Evolutionary conservation across 1,140 invertebrate genomes (phyloP).

Genomic region (Helicoverpa armigera): DNA sequence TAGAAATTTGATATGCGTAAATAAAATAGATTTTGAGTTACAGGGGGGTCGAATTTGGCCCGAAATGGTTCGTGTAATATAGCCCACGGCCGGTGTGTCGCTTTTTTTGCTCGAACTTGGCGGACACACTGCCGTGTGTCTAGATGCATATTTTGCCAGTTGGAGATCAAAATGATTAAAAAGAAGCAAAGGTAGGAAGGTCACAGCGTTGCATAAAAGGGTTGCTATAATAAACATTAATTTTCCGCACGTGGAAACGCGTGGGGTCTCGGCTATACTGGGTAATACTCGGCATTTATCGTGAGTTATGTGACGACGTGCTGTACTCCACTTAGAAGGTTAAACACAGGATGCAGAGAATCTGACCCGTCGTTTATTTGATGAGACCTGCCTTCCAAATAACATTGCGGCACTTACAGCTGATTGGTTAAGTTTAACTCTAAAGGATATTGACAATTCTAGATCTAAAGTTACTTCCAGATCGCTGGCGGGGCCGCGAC

Average conservation of each 20-base stretch:
- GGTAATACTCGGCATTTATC: slow-evolving; percentile 19
- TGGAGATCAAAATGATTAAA: neutral
- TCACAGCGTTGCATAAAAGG: slow-evolving; percentile 25
- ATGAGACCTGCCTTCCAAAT: slow-evolving; percentile 2
- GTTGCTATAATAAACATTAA: slow-evolving; percentile 19
- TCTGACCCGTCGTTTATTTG: slow-evolving; percentile 21
- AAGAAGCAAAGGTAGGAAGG: slow-evolving; percentile 22
- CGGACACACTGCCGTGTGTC: too few relatives aligned
- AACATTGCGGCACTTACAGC: neutral
- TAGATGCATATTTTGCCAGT: neutral
- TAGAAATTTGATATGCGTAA: too few relatives aligned
- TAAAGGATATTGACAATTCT: neutral
- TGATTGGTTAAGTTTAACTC: slow-evolving; percentile 1
- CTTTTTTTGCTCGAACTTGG: too few relatives aligned
- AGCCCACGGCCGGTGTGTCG: too few relatives aligned
- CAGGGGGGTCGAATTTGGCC: too few relatives aligned
- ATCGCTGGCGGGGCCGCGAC: neutral
- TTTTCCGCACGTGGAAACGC: slow-evolving; percentile 27
- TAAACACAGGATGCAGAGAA: slow-evolving; percentile 19
- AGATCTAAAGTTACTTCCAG: neutral
- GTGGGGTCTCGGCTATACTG: slow-evolving; percentile 22
- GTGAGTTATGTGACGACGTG: slow-evolving; percentile 30
- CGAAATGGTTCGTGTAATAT: too few relatives aligned
- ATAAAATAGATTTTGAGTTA: too few relatives aligned
- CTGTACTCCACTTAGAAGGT: slow-evolving; percentile 25